Evolutionary conservation across 37 sponge, comb jelly and placozoan species (phyloP).

Genomic region (Ianthella basta): DNA sequence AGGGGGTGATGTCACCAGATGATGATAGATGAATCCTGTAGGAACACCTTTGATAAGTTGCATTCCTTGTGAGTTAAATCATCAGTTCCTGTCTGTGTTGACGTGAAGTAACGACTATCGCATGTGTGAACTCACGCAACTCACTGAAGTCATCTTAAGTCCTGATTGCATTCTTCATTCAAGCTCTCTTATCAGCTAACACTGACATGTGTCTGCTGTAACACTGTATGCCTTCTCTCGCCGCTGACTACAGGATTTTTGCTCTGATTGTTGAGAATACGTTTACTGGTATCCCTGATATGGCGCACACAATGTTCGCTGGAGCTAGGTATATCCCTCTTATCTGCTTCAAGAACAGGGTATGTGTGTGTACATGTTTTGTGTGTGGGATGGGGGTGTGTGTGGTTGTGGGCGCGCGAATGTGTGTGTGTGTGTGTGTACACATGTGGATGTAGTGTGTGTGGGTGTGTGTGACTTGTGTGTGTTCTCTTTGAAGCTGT

Average conservation of each 20-base stretch:
- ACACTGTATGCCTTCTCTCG: not conserved
- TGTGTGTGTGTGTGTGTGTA: not conserved
- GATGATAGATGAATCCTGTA: no score
- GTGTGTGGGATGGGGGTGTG: not conserved
- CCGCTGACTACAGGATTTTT: slow-evolving; percentile 63
- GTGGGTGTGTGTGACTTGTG: not conserved
- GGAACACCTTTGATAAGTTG: no score
- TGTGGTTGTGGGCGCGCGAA: not conserved
- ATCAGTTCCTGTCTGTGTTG: no score
- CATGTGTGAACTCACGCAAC: no score
- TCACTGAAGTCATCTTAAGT: no score
- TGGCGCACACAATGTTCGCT: slow-evolving; percentile 89
- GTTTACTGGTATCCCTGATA: slow-evolving; percentile 94
- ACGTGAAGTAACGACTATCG: no score
- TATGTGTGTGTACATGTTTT: slow-evolving; percentile 15
- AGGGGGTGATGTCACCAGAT: no score
- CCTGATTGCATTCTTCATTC: no score
- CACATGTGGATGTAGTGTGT: not conserved
- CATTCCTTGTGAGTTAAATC: no score
- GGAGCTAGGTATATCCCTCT: slow-evolving; percentile 74
- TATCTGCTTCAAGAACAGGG: slow-evolving; percentile 95
- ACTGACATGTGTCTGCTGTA: not conserved
- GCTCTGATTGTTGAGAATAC: slow-evolving; percentile 96
- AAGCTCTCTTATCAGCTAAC: no score
- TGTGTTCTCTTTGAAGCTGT: not conserved